phyloP scores from a whole-genome alignment of 2,113 vertebrate species.

The Proteles cristata region DNA sequence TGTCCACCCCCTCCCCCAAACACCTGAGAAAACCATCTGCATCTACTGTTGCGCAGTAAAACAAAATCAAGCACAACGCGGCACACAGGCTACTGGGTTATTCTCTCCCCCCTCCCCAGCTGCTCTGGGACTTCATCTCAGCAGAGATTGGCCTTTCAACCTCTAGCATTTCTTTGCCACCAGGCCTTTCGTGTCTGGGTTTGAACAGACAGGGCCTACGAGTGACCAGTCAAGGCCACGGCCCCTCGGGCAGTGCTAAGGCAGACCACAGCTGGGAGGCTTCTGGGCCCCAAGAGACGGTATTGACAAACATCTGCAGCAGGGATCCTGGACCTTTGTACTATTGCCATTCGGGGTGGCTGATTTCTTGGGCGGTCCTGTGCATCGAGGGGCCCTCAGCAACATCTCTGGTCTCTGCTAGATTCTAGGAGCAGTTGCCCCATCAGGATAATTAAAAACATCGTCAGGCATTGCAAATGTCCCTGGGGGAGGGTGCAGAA shows the following conservation, averaged over 20 bases:
- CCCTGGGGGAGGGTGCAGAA: not conserved
- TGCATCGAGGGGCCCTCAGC: accelerated
- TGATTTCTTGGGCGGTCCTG: not conserved
- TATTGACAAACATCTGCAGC: not conserved
- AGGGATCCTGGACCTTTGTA: not conserved
- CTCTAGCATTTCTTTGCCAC: not conserved
- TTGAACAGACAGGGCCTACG: not conserved
- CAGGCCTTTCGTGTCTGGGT: not conserved
- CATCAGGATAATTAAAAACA: not conserved
- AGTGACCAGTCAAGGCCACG: not conserved
- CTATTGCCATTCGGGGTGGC: not conserved
- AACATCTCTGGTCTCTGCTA: not conserved
- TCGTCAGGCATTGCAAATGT: not conserved
- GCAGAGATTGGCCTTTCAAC: not conserved
- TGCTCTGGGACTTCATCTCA: not conserved
- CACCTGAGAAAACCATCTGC: not conserved
- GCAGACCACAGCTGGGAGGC: not conserved
- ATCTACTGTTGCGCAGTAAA: accelerated
- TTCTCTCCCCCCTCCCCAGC: not conserved
- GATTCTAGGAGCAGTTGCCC: not conserved
- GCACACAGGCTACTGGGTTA: accelerated
- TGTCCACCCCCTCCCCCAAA: too few species aligned
- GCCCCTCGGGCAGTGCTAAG: not conserved
- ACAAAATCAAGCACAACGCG: not conserved
- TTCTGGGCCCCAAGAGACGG: not conserved